Evolutionary conservation across 2,888 invertebrate genomes (phyloP).

Genomic region (Troides aeacus): DNA sequence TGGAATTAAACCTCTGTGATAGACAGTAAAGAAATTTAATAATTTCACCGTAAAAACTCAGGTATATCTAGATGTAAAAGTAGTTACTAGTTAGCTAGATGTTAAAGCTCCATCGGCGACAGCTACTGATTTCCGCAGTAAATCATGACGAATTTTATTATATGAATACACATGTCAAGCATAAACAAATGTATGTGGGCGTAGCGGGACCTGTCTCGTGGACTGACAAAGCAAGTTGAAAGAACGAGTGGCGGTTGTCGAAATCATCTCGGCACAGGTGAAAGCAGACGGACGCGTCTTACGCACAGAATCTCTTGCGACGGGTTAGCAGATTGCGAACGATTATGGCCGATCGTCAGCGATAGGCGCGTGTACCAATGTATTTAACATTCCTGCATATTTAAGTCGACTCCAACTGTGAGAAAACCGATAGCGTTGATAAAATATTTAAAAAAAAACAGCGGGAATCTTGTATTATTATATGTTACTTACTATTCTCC

Average conservation of each 20-base stretch:
- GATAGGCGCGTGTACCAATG: conserved; percentile 15
- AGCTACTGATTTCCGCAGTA: not conserved
- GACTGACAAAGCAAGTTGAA: conserved; percentile 12
- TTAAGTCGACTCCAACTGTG: conserved; percentile 7
- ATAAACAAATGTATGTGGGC: conserved; percentile 5
- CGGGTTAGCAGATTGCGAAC: conserved; percentile 13
- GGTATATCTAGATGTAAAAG: not conserved
- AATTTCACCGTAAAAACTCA: not conserved
- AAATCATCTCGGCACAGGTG: conserved; percentile 36
- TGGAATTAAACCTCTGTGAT: too few relatives aligned
- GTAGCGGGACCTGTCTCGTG: conserved; percentile 19
- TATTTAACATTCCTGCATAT: conserved; percentile 27
- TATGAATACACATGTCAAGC: not conserved
- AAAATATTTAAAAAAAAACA: too few relatives aligned
- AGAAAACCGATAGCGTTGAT: too few relatives aligned
- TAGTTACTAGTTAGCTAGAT: not conserved
- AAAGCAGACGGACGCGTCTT: conserved; percentile 39
- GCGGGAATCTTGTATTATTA: too few relatives aligned
- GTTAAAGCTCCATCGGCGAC: not conserved
- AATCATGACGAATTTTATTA: conserved; percentile 15
- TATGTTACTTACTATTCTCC: too few relatives aligned
- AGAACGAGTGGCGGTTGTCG: conserved; percentile 28
- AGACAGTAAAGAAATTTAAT: not conserved
- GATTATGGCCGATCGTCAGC: conserved; percentile 24
- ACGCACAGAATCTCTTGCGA: conserved; percentile 35